Evolutionary conservation across 2,113 vertebrate genomes (phyloP).

Genomic region (Scatophagus argus): DNA sequence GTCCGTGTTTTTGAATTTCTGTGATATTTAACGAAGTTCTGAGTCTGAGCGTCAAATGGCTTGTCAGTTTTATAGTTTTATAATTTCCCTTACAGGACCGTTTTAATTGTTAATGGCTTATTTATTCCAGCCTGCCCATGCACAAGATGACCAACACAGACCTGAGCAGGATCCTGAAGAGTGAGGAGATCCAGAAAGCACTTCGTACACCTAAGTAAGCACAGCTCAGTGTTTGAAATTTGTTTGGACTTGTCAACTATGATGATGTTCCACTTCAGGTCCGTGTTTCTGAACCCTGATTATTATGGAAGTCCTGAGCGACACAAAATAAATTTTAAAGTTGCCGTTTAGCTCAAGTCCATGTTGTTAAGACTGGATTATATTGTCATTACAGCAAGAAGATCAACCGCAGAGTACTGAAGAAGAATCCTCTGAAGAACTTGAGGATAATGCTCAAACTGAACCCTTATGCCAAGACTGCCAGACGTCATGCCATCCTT

Average conservation of each 20-base stretch:
- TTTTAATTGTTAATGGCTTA: background rate
- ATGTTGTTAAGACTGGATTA: background rate
- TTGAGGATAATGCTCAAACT: slow-evolving; percentile 96
- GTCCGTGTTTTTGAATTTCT: slow-evolving; percentile 85
- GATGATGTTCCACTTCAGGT: slow-evolving; percentile 84
- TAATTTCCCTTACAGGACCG: rapidly evolving
- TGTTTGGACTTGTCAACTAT: slow-evolving; percentile 27
- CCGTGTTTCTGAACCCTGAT: slow-evolving; percentile 86
- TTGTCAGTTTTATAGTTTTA: rapidly evolving
- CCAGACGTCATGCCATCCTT: slow-evolving; percentile 92
- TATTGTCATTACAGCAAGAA: slow-evolving; percentile 87
- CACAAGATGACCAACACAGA: slow-evolving; percentile 99
- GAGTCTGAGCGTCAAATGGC: slow-evolving; percentile 48
- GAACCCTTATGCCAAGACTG: slow-evolving; percentile 95
- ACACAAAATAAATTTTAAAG: background rate
- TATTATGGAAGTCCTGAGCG: slow-evolving; percentile 80
- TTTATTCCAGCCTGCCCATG: slow-evolving; percentile 90
- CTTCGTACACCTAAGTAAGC: slow-evolving; percentile 92
- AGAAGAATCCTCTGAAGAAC: slow-evolving; percentile 99
- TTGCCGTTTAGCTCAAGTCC: background rate
- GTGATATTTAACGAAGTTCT: slow-evolving; percentile 84
- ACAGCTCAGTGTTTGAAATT: background rate
- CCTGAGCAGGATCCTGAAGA: slow-evolving; percentile 94
- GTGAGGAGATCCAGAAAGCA: slow-evolving; percentile 95
- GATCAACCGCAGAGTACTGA: slow-evolving; percentile 92